Conservation (phyloP, 1,140 invertebrate species). For the Lethrus apterus region DNA sequence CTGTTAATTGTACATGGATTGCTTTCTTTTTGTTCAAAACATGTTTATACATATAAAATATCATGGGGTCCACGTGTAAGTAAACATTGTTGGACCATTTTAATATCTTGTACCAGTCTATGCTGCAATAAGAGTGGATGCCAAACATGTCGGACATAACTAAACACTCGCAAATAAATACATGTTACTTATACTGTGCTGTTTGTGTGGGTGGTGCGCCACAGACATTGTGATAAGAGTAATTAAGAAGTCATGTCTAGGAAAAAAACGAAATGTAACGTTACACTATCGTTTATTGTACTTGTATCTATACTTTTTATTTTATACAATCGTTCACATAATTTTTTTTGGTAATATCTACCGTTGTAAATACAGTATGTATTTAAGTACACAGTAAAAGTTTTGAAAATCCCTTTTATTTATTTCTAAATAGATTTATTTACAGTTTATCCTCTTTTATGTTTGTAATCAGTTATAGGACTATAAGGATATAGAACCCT, state of each 20-base stretch:
- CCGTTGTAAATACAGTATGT: conserved; percentile 40
- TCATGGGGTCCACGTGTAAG: conserved; percentile 2
- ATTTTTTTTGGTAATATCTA: conserved; percentile 35
- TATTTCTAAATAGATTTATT: conserved; percentile 21
- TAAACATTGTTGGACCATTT: conserved; percentile 9
- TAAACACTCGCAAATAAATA: conserved; percentile 39
- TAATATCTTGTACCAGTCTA: conserved; percentile 16
- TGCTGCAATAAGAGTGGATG: conserved; percentile 35
- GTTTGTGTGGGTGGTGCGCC: conserved; percentile 39
- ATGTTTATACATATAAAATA: conserved; percentile 12
- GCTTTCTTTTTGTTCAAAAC: conserved; percentile 10
- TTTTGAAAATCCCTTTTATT: conserved; percentile 33
- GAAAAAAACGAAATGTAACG: conserved; percentile 36
- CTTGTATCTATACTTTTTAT: conserved; percentile 40
- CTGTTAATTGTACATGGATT: conserved; percentile 10
- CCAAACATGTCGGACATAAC: conserved; percentile 37
- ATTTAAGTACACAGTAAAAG: conserved; percentile 38
- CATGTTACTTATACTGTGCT: conserved; percentile 42
- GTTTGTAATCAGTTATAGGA: too few species aligned
- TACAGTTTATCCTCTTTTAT: too few species aligned
- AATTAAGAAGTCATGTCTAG: conserved; percentile 42
- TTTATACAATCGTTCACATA: conserved; percentile 39
- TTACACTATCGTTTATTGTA: conserved; percentile 41
- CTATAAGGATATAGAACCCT: too few species aligned
- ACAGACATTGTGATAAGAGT: conserved; percentile 42